Percentiles rank a stretch among this genome's conserved stretches.
Evolutionary conservation across 2,113 vertebrate species (phyloP).

Genomic region (Notarius quadriscutis): DNA sequence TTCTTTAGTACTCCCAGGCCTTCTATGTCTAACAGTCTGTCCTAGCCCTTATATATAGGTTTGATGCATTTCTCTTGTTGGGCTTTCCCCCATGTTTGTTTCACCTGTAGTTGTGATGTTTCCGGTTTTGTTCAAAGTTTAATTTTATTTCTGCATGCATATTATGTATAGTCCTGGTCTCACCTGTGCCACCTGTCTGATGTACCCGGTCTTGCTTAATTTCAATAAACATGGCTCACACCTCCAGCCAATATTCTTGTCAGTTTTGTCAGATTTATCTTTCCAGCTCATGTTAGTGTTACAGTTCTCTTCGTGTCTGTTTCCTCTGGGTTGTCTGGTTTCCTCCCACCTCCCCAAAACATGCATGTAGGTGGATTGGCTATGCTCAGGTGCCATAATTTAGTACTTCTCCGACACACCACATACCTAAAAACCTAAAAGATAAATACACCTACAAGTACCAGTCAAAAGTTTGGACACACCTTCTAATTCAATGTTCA

Average conservation of each 20-base stretch:
- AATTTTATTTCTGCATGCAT: neutral
- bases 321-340: neutral
- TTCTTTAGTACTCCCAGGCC: too few relatives aligned
- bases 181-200: neutral
- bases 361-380: neutral
- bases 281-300: neutral
- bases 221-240: neutral
- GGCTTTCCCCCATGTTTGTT: too few relatives aligned
- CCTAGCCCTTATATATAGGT: too few relatives aligned
- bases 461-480: too few relatives aligned
- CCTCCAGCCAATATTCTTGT: neutral
- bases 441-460: too few relatives aligned
- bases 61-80: too few relatives aligned
- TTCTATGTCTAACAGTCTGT: too few relatives aligned
- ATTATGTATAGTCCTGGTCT: neutral
- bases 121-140: neutral
- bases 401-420: neutral
- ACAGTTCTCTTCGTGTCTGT: neutral
- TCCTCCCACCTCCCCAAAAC: neutral
- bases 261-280: neutral
- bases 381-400: neutral
- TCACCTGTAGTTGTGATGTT: neutral
- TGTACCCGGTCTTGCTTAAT: neutral
- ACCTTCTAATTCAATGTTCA: too few relatives aligned
- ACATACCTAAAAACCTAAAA: neutral